A percentile compares a stretch with the other conserved stretches of the same genome.
Conservation (phyloP, 2,113 vertebrate species). For the Pangasianodon gigas region DNA sequence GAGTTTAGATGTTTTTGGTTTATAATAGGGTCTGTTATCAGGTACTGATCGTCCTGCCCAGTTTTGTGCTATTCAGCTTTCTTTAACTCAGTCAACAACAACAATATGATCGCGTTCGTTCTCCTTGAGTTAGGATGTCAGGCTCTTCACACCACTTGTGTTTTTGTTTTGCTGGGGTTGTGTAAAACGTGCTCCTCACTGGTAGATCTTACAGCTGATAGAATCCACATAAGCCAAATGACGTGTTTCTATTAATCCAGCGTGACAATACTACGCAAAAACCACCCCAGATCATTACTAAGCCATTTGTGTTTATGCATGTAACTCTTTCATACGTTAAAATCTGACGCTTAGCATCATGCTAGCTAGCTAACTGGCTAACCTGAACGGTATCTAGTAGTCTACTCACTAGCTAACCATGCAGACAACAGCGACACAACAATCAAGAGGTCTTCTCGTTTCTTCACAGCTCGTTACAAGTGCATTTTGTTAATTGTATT, state of each 20-base stretch:
- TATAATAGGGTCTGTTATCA: not conserved
- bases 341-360: not conserved
- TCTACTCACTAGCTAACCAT: not conserved
- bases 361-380: conserved; percentile 13
- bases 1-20: not conserved
- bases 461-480: not conserved
- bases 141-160: not conserved
- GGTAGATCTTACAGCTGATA: not conserved
- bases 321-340: not conserved
- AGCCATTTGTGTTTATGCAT: not conserved
- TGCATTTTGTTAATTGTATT: no score
- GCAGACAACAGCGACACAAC: not conserved
- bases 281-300: no score
- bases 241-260: no score
- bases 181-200: not conserved
- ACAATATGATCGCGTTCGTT: not conserved
- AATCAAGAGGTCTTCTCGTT: not conserved
- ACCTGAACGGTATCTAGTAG: not conserved
- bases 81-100: not conserved
- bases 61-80: not conserved
- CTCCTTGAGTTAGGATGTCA: not conserved
- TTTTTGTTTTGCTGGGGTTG: not conserved
- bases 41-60: not conserved
- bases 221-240: not conserved
- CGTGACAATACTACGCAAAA: no score